These are phyloP conservation scores for Phyllostomus hastatus DNA, from an alignment of 2,113 vertebrate species.

Conservation along the genomic window DNA sequence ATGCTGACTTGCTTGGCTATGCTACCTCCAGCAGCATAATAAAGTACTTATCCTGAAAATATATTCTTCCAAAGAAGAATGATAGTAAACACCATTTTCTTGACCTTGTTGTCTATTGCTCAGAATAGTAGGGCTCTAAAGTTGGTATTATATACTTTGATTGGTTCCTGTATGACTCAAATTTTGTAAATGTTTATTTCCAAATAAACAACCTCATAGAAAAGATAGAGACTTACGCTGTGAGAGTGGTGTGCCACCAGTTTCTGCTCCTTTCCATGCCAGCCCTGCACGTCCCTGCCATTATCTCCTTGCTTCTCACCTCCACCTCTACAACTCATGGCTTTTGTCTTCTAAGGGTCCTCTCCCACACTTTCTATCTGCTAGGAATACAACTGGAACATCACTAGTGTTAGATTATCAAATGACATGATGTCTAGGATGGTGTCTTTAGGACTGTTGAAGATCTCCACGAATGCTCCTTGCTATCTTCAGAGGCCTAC, in stretches of 20 bases:
- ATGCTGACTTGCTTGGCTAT: not conserved
- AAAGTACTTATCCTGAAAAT: not conserved
- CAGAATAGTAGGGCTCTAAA: not conserved
- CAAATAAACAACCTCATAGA: not conserved
- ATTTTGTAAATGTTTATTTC: not conserved
- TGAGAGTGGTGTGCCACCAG: not conserved
- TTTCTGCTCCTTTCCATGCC: not conserved
- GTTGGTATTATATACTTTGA: not conserved
- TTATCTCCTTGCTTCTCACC: not conserved
- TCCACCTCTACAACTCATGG: not conserved
- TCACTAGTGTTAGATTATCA: too few species aligned
- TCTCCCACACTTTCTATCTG: not conserved
- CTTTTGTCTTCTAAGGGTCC: not conserved
- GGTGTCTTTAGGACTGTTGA: not conserved
- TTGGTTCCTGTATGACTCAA: not conserved
- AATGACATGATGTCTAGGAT: not conserved
- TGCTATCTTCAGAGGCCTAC: not conserved
- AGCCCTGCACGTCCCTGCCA: not conserved
- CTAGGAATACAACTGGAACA: not conserved
- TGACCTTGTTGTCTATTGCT: not conserved
- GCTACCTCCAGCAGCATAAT: not conserved
- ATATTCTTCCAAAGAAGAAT: not conserved
- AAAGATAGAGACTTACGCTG: not conserved
- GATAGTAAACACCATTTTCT: not conserved
- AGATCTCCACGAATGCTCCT: not conserved